Evolutionary conservation across 2,888 invertebrate genomes (phyloP).

Genomic region (Petrophora chlorosata): DNA sequence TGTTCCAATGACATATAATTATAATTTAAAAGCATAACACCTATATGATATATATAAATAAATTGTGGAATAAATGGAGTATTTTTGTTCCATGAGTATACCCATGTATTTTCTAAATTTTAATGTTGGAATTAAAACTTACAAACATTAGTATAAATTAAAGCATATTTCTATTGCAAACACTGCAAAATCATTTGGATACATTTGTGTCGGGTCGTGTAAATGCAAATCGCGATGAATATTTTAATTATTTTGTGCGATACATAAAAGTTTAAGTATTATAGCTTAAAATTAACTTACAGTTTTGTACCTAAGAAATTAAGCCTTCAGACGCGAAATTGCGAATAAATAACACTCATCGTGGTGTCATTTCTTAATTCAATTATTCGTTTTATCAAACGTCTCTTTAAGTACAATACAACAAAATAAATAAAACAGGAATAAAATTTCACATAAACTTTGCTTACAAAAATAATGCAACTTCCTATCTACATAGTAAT

Average conservation of each 20-base stretch:
- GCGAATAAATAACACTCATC: too few species aligned
- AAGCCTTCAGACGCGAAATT: too few species aligned
- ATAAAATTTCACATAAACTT: conserved; percentile 33
- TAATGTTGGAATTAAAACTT: too few species aligned
- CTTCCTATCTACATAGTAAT: conserved; percentile 4
- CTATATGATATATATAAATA: neutral
- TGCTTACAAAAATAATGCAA: conserved; percentile 16
- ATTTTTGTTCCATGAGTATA: neutral
- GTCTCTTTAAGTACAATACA: conserved; percentile 21
- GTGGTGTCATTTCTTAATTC: too few species aligned
- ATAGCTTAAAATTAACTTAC: too few species aligned
- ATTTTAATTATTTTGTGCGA: too few species aligned
- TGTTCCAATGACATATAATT: neutral
- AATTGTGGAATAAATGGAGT: conserved; percentile 7
- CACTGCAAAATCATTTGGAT: too few species aligned
- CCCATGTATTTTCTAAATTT: neutral
- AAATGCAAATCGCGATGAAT: too few species aligned
- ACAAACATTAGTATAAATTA: neutral
- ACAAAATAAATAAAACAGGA: conserved; percentile 36
- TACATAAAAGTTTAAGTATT: too few species aligned
- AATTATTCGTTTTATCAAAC: too few species aligned
- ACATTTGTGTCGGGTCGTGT: too few species aligned
- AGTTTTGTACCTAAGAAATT: neutral
- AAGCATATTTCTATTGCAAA: too few species aligned
- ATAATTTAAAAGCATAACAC: neutral